Base-by-base conservation (phyloP, 53 echinoderm and acorn worm species). In the Paelopatides confundens region DNA sequence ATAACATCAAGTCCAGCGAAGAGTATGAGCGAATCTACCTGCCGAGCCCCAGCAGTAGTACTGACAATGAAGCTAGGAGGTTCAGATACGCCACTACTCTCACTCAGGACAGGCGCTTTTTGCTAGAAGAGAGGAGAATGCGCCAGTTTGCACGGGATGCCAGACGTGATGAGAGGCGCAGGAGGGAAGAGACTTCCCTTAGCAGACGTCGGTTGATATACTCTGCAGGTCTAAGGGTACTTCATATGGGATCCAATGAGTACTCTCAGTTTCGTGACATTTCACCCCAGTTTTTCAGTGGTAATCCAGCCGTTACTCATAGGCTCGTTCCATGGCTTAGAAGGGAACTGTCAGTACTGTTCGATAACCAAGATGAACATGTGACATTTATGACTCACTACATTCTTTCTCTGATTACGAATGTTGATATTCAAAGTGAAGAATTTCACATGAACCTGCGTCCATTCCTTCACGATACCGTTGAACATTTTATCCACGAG, bases 401-500 rank as follows among this genome's bases (percentile, higher is more conserved):
- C 64, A 93, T 99, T 48, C 71, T 99, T 10, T 99, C 99, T 3
- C 89, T 95, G 27, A 82, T 99, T 51, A 94, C 92, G 11, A 94
- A 89, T 24, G 90, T 99, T 18, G 95, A 95, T 35, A 94, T 99
- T 34, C 92, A 95, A 63, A 92, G 90, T 37, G 94, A 95, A 66
- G 99, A 95, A 77, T 99, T 99, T 79, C 92, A 91, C 78, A 88
- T 92, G 29, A 90, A 89, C 33, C 67, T 99, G 37, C 87, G 94
- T n/a, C 94, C 95, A 2, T 99, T 99, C 70, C 77, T 99, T 36
- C 94, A 95, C 50, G 89, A 86, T 58, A 92, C 89, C n/a, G 93
- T 93, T 34, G 99, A 99, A 76, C 99, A 99, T 65, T 99, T 99
- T 69, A 89, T 99, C 62, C 95, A 95, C 58, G 99, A 99, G 82